Evolutionary conservation across 2,113 vertebrate genomes (phyloP), one percentile per base, ranked within the genome.

Genomic region (Neoarius graeffei): DNA sequence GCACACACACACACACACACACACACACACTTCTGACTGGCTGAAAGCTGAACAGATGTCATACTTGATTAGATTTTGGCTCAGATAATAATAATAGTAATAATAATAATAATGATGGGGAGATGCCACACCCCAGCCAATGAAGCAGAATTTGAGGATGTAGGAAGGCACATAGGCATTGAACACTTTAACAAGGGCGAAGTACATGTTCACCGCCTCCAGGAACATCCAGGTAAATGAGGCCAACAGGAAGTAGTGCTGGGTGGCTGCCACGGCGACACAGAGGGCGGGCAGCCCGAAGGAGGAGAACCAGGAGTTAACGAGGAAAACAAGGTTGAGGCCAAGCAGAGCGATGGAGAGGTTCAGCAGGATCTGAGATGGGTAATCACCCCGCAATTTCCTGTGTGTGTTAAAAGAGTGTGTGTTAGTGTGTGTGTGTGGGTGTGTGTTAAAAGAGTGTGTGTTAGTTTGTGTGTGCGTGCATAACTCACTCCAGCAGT

Each of bases 151-250:
- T 93, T 99, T 99, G 27, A 98, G 93, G 81, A 97, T 97, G 80
- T 97, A 98, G 25, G 96, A 96, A 4, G 96, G 95, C 80, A 98
- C 90, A 10, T 98, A 99, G 91, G 94, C 93, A 11, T 97, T 98
- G 93, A 99, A 98, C 85, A 99, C 97, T 94, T 96, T 97, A 88
- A 99, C 93, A 2, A 99, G 92, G 25, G 96, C 95, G 17, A 98
- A 95, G 91, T 98, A 98, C 95, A 98, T 97, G 89, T 98, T 96
- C 25, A 98, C 89, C 0, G 97, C 96, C 84, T 97, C 96, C 85
- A 99, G 92, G 19, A 95, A 96, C 97, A 98, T 98, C 97, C 97
- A 98, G 0, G 95, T 96, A 90, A 99, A 97, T 0, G 98, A 95
- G 1, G 95, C 94, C 35, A 99, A 94, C 76, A 99, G 94, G 92